These are phyloP conservation scores for Chaetodon trifasciatus DNA, from an alignment of 2,797 vertebrate species.

Conservation along the genomic window DNA sequence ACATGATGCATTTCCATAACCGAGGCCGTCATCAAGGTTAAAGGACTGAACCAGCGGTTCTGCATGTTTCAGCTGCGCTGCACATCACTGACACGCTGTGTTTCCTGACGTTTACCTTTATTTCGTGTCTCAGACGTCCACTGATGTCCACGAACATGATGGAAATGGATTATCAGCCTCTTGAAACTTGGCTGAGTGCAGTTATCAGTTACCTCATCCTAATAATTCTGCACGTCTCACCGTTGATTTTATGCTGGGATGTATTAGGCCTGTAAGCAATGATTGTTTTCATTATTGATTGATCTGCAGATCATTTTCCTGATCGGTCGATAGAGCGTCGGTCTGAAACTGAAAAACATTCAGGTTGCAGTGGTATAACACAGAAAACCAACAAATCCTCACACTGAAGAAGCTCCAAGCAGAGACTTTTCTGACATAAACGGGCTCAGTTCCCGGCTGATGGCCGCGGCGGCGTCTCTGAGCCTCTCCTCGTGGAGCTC, in stretches of 20 bases:
- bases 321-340: accelerated
- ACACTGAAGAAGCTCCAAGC: too few species aligned
- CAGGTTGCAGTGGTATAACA: too few species aligned
- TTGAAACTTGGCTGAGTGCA: neutral
- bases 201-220: too few species aligned
- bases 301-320: neutral
- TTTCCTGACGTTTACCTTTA: neutral
- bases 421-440: too few species aligned
- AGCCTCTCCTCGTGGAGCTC: neutral
- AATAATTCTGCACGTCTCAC: too few species aligned
- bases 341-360: too few species aligned
- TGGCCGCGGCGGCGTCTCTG: too few species aligned
- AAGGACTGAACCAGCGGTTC: neutral
- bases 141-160: neutral
- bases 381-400: too few species aligned
- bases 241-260: too few species aligned
- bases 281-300: neutral
- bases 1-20: slow-evolving; percentile 3
- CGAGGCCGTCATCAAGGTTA: neutral
- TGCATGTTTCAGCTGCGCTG: neutral
- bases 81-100: too few species aligned
- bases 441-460: too few species aligned
- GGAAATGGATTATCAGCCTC: neutral
- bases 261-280: too few species aligned
- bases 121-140: neutral